These are phyloP conservation scores for Folsomia manolachei DNA, from an alignment of 2,888 invertebrate genomes.

Conservation along the genomic window DNA sequence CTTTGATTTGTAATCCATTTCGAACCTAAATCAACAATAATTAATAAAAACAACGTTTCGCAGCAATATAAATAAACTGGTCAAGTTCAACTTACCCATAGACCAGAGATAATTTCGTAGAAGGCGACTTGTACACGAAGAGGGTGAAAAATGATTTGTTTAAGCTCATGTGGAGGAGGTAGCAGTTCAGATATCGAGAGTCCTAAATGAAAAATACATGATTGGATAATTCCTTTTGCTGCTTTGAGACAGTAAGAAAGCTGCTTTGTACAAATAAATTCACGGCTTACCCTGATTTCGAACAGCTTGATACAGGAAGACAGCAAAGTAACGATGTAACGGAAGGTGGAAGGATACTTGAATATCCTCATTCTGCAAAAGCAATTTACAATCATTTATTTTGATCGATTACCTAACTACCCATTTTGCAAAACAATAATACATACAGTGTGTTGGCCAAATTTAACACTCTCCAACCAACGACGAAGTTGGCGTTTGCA, in stretches of 20 bases:
- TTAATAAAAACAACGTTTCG: too few species aligned
- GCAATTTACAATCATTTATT: background rate
- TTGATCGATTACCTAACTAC: background rate
- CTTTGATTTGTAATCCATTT: slow-evolving; percentile 94
- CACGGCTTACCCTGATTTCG: too few species aligned
- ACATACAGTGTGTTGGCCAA: slow-evolving; percentile 16
- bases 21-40: too few species aligned
- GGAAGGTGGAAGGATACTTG: slow-evolving; percentile 96
- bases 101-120: slow-evolving; percentile 88
- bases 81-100: too few species aligned
- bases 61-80: too few species aligned
- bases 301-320: slow-evolving; percentile 80
- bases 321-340: slow-evolving; percentile 88
- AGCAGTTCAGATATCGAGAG: slow-evolving; percentile 73
- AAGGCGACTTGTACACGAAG: slow-evolving; percentile 73
- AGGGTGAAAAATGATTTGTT: slow-evolving; percentile 84
- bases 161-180: slow-evolving; percentile 73
- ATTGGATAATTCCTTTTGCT: too few species aligned
- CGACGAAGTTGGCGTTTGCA: slow-evolving; percentile 76
- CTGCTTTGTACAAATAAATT: too few species aligned
- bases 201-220: too few species aligned
- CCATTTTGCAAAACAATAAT: slow-evolving; percentile 20
- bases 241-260: too few species aligned
- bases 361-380: slow-evolving; percentile 69
- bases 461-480: slow-evolving; percentile 79